A percentile compares a stretch with the other conserved stretches of the same genome.
Evolutionary conservation across 1,140 invertebrate genomes (phyloP).

Genomic region (Ceratitis capitata): DNA sequence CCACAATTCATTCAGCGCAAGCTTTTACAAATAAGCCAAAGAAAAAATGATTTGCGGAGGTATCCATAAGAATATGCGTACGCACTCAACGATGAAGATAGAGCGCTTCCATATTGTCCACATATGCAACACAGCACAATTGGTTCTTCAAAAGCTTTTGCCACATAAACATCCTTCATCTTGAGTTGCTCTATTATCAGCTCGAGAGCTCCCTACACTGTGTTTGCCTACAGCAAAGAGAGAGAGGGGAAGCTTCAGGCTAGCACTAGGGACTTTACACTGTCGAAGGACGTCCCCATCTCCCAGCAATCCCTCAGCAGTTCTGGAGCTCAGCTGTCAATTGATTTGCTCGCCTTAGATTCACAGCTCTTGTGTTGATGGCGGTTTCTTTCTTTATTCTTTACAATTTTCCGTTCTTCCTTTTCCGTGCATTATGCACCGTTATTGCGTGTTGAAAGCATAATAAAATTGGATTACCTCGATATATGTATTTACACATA

Average conservation of each 20-base stretch:
- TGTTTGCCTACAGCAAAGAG: not conserved
- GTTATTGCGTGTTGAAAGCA: conserved; percentile 23
- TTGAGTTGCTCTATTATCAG: not conserved
- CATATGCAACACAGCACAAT: not conserved
- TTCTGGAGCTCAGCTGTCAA: too few species aligned
- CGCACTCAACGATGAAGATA: not conserved
- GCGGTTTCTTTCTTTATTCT: not conserved
- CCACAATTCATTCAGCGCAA: not conserved
- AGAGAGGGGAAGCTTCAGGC: not conserved
- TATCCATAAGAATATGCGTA: not conserved
- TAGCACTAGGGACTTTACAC: not conserved
- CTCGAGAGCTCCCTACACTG: not conserved
- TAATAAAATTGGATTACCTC: conserved; percentile 30
- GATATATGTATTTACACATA: conserved; percentile 7
- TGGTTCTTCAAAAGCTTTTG: not conserved
- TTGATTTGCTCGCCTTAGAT: too few species aligned
- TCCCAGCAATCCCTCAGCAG: not conserved
- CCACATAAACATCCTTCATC: not conserved
- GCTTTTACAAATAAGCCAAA: not conserved
- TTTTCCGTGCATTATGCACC: not conserved
- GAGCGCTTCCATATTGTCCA: not conserved
- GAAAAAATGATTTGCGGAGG: not conserved
- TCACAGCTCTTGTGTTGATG: not conserved
- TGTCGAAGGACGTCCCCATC: not conserved
- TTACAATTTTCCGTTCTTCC: not conserved